Evolutionary conservation across 2,888 invertebrate genomes (phyloP).

Genomic region (Panorpa germanica): DNA sequence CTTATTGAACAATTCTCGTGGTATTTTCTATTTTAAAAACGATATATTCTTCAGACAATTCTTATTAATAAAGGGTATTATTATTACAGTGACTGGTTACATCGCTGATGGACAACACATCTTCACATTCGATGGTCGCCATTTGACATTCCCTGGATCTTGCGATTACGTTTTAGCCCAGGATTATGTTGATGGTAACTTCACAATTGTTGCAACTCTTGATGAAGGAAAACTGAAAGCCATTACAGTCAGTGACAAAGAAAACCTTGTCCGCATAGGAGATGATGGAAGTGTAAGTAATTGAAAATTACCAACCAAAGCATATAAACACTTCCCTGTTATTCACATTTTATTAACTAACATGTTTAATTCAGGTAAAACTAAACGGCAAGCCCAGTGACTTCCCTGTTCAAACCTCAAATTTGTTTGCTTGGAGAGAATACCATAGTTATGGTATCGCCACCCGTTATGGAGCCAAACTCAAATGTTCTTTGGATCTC

Average conservation of each 20-base stretch:
- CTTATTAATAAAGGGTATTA: constrained; percentile 4
- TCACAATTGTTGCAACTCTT: constrained; percentile 58
- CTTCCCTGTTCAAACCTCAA: constrained; percentile 40
- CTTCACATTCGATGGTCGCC: constrained; percentile 75
- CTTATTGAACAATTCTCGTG: constrained; percentile 2
- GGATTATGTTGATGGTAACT: constrained; percentile 73
- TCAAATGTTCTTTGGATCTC: constrained; percentile 39
- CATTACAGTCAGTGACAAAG: constrained; percentile 48
- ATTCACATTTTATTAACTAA: too few relatives aligned
- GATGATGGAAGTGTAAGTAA: constrained; percentile 37
- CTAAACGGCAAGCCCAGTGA: constrained; percentile 49
- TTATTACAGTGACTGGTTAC: constrained; percentile 39
- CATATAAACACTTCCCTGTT: constrained; percentile 7
- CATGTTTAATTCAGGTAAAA: constrained; percentile 25
- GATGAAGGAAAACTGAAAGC: constrained; percentile 46
- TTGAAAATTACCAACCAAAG: constrained; percentile 3
- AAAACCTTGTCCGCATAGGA: constrained; percentile 38
- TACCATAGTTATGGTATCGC: constrained; percentile 34
- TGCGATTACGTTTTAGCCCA: constrained; percentile 73
- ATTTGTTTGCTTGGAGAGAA: constrained; percentile 40
- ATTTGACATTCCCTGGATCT: constrained; percentile 58
- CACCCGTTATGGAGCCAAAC: constrained; percentile 40
- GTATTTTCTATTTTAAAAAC: too few relatives aligned
- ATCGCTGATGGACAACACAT: constrained; percentile 66
- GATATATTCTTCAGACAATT: background rate